Conservation (phyloP, 2,797 vertebrate genomes). For the Monodelphis domestica region DNA sequence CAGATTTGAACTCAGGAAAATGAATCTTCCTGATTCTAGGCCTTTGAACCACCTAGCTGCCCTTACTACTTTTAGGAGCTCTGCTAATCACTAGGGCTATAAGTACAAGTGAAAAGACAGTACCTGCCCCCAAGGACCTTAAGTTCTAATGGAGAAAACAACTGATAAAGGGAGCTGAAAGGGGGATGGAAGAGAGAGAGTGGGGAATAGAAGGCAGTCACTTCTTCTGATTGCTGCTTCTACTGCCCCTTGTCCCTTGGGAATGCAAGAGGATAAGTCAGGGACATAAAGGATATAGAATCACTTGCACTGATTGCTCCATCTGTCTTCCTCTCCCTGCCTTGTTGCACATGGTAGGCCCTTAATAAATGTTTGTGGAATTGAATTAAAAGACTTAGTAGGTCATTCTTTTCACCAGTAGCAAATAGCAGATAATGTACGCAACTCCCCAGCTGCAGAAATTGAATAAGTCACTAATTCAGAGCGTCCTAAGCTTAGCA, state of each 20-base stretch:
- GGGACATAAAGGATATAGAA: background rate
- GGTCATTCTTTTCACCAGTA: slow-evolving; percentile 23
- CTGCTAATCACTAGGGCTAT: background rate
- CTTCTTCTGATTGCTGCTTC: background rate
- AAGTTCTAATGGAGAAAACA: background rate
- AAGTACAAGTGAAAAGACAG: background rate
- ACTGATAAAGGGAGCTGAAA: background rate
- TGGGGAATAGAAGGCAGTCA: background rate
- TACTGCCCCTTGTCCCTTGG: background rate
- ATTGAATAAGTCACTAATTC: background rate
- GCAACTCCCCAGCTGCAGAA: slow-evolving; percentile 4
- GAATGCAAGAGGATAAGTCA: background rate
- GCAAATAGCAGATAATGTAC: background rate
- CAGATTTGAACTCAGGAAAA: background rate
- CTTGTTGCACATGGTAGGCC: slow-evolving; percentile 14
- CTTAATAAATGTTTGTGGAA: slow-evolving; percentile 6
- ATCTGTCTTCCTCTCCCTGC: slow-evolving; percentile 4
- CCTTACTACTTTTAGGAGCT: too few relatives aligned
- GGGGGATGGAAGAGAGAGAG: background rate
- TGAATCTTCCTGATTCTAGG: background rate
- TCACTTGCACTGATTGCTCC: background rate
- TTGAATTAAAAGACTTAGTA: background rate
- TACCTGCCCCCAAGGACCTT: background rate
- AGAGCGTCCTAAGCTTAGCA: slow-evolving; percentile 15
- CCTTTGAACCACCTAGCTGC: background rate